Conservation (phyloP, 2,888 invertebrate genomes). For the Tethea ocularis region DNA sequence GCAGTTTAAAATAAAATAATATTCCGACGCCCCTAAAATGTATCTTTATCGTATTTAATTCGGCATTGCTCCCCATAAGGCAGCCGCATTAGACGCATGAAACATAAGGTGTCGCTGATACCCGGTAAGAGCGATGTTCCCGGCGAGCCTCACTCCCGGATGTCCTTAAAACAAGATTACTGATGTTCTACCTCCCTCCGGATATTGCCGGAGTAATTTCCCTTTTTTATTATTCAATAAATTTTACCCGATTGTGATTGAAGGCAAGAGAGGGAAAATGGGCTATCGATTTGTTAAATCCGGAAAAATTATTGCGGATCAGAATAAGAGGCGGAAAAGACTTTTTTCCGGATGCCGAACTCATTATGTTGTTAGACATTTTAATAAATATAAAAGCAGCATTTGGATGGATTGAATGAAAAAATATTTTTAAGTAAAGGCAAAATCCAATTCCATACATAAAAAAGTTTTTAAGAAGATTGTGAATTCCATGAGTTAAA, state of each 20-base stretch:
- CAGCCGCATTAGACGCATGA: neutral
- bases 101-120: constrained; percentile 2
- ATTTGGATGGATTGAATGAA: neutral
- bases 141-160: neutral
- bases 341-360: neutral
- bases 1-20: too few species aligned
- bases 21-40: neutral
- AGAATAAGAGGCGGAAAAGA: neutral
- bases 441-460: too few species aligned
- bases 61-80: neutral
- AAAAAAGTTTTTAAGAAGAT: too few species aligned
- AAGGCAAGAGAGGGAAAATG: constrained; percentile 12
- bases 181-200: neutral
- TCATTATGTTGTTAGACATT: neutral
- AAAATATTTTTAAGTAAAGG: too few species aligned
- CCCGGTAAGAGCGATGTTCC: neutral
- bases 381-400: neutral
- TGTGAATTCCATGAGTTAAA: too few species aligned
- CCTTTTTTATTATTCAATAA: constrained; percentile 13
- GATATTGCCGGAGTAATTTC: constrained; percentile 9
- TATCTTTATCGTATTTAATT: neutral
- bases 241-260: constrained; percentile 24
- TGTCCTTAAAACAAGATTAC: constrained; percentile 8
- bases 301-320: constrained; percentile 6
- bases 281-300: constrained; percentile 1